A percentile compares a stretch with the other conserved stretches of the same genome.
Evolutionary conservation across 2,797 vertebrate genomes (phyloP).

Genomic region (Bufotes viridis): DNA sequence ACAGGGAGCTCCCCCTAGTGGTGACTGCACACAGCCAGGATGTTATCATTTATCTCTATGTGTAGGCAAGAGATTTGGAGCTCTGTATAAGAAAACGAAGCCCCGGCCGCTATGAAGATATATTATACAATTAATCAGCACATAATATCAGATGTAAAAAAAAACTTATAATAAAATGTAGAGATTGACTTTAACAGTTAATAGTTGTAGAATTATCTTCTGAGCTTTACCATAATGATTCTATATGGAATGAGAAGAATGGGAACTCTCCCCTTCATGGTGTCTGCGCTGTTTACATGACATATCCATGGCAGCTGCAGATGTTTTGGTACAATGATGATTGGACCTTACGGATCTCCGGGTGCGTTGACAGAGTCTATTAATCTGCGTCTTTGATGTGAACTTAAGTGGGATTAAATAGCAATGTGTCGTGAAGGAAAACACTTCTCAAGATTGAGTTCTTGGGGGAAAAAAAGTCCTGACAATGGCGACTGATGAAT

Average conservation of each 20-base stretch:
- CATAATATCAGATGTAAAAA: too few relatives aligned
- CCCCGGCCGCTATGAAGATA: too few relatives aligned
- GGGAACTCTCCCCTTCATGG: neutral
- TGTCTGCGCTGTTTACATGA: neutral
- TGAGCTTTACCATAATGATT: neutral
- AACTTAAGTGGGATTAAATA: neutral
- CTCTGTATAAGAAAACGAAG: too few relatives aligned
- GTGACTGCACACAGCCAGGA: too few relatives aligned
- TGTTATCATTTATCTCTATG: too few relatives aligned
- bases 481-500: neutral
- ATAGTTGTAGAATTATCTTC: neutral
- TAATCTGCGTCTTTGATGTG: neutral
- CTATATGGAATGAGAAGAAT: constrained; percentile 22
- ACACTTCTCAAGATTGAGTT: neutral
- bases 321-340: neutral
- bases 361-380: neutral
- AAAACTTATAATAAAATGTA: too few relatives aligned
- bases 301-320: constrained; percentile 33
- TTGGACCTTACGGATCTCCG: neutral
- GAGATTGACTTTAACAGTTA: neutral
- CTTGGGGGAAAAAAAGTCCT: neutral
- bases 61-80: too few relatives aligned
- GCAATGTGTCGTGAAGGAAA: neutral
- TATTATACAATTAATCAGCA: too few relatives aligned
- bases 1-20: too few relatives aligned